A percentile compares a stretch with the other conserved stretches of the same genome.
Evolutionary conservation across 2,888 invertebrate species (phyloP).

Genomic region (Halocaridina rubra): DNA sequence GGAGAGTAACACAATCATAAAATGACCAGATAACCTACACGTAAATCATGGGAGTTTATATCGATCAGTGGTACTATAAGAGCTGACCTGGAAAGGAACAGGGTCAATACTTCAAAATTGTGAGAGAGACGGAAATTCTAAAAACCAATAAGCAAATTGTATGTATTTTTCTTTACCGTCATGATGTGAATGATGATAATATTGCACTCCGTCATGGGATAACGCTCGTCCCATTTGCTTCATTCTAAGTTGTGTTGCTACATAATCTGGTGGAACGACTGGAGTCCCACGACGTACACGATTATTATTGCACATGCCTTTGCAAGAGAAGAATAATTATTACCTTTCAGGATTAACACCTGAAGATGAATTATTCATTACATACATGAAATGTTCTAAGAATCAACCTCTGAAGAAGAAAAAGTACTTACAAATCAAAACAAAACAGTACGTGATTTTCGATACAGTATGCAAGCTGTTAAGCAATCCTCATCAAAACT

Average conservation of each 20-base stretch:
- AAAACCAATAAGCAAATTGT: not conserved
- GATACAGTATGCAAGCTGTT: too few relatives aligned
- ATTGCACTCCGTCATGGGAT: conserved; percentile 61
- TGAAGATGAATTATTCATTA: too few relatives aligned
- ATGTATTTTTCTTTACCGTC: conserved; percentile 34
- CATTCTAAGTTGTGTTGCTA: conserved; percentile 56
- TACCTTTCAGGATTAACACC: too few relatives aligned
- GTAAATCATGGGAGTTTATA: too few relatives aligned
- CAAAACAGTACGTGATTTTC: too few relatives aligned
- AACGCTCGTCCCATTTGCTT: conserved; percentile 60
- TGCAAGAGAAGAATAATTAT: too few relatives aligned
- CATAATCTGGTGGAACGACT: conserved; percentile 57
- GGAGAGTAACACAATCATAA: not conserved
- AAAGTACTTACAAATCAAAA: too few relatives aligned
- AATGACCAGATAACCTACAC: too few relatives aligned
- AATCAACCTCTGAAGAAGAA: too few relatives aligned
- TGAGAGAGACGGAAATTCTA: not conserved
- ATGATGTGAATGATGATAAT: conserved; percentile 47
- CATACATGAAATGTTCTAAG: too few relatives aligned
- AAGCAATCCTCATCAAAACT: too few relatives aligned
- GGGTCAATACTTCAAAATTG: not conserved
- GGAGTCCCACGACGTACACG: conserved; percentile 43
- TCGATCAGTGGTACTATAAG: not conserved
- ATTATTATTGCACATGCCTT: conserved; percentile 39
- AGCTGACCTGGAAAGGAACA: not conserved